phyloP scores from a whole-genome alignment of 1,140 invertebrate genomes.

The Aphaenogaster rudis region DNA sequence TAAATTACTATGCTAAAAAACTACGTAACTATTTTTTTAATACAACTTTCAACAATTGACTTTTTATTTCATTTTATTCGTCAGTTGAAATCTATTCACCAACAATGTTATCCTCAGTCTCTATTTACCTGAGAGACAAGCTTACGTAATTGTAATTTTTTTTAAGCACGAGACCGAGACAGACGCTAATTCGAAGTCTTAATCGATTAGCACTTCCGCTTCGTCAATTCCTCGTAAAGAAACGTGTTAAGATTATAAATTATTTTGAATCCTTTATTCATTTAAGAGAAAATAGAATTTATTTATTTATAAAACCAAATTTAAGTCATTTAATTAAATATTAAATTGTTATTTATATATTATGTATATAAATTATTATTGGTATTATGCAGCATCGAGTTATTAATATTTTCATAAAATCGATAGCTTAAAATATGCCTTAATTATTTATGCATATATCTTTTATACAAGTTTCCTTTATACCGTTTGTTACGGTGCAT shows the following conservation, averaged over 20 bases:
- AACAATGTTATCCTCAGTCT: neutral
- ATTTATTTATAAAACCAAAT: neutral
- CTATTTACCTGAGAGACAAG: conserved; percentile 54
- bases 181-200: conserved; percentile 64
- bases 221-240: neutral
- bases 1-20: neutral
- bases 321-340: conserved; percentile 1
- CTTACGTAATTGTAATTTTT: conserved; percentile 74
- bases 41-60: neutral
- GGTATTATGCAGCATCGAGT: neutral
- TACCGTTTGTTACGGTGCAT: neutral
- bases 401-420: neutral
- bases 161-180: conserved; percentile 40
- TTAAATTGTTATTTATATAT: neutral
- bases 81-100: neutral
- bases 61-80: neutral
- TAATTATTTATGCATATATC: neutral
- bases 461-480: neutral
- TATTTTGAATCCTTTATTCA: neutral
- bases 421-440: neutral
- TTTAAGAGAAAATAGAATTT: neutral
- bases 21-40: neutral
- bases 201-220: conserved; percentile 69
- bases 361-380: neutral
- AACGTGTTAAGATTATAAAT: neutral